Evolutionary conservation across 2,888 invertebrate genomes (phyloP).

Genomic region (Lasiommata megera): DNA sequence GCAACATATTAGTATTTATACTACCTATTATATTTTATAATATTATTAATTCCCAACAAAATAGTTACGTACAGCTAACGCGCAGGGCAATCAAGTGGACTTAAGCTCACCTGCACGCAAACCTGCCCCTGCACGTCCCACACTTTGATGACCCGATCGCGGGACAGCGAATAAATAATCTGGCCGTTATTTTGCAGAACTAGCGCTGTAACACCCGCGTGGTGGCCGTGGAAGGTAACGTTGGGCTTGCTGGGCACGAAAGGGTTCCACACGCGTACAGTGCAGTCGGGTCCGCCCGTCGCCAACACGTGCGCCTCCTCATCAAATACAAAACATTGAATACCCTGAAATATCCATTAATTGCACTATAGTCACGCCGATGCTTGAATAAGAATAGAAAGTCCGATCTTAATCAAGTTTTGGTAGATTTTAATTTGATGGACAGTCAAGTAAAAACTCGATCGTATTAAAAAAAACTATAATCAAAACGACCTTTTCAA

Average conservation of each 20-base stretch:
- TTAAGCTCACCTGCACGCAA: slow-evolving; percentile 82
- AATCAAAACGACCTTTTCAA: slow-evolving; percentile 62
- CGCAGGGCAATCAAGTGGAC: background rate
- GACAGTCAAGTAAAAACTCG: too few species aligned
- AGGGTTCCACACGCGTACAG: slow-evolving; percentile 90
- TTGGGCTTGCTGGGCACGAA: slow-evolving; percentile 86
- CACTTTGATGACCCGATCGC: slow-evolving; percentile 87
- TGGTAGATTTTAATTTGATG: too few species aligned
- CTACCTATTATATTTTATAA: too few species aligned
- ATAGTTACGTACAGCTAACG: too few species aligned
- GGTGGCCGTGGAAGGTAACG: slow-evolving; percentile 84
- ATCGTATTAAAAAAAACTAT: background rate
- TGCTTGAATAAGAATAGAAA: too few species aligned
- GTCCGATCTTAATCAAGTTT: too few species aligned
- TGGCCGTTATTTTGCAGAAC: slow-evolving; percentile 85
- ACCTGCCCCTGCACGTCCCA: slow-evolving; percentile 86
- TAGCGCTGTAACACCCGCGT: slow-evolving; percentile 84
- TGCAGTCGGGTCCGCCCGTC: slow-evolving; percentile 89
- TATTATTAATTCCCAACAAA: too few species aligned
- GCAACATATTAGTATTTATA: too few species aligned
- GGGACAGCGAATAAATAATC: slow-evolving; percentile 86
- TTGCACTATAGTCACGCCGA: too few species aligned
- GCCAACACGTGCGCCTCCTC: slow-evolving; percentile 82
- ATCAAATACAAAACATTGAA: slow-evolving; percentile 83
- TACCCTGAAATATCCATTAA: slow-evolving; percentile 80